Conservation (phyloP, 2,113 vertebrate genomes). For the Manacus vitellinus region DNA sequence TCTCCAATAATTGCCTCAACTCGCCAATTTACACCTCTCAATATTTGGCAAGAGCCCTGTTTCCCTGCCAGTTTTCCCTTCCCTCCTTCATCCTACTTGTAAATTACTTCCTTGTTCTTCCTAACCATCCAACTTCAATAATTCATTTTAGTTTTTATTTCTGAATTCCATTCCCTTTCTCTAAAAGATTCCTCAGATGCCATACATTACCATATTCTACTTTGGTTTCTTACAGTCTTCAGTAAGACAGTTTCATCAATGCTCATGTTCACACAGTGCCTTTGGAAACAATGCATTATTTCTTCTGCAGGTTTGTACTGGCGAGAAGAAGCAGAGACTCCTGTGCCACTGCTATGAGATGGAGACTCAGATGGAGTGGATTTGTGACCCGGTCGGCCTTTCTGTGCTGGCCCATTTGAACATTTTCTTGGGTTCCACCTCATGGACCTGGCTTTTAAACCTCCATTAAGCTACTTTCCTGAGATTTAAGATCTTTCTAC, state of each 20-base stretch:
- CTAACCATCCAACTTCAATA: not conserved
- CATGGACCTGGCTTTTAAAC: not conserved
- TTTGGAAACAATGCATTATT: not conserved
- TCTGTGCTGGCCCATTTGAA: not conserved
- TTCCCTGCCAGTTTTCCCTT: not conserved
- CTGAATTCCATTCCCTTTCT: not conserved
- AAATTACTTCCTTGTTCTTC: slow-evolving; percentile 4
- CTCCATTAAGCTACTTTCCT: not conserved
- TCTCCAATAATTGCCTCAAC: not conserved
- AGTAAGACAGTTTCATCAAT: not conserved
- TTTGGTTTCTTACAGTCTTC: not conserved
- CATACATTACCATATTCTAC: not conserved
- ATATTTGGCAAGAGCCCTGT: not conserved
- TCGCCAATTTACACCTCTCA: not conserved
- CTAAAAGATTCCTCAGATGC: not conserved
- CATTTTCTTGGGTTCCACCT: not conserved
- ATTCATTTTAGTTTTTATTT: not conserved
- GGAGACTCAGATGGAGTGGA: not conserved
- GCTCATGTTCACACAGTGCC: not conserved
- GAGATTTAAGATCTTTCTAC: not conserved
- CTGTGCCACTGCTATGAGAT: not conserved
- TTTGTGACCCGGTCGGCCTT: not conserved
- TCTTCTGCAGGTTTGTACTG: not conserved
- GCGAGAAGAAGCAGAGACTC: not conserved
- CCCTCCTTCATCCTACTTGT: not conserved